Percentiles rank a stretch among this genome's conserved stretches.
Conservation (phyloP, 1,140 invertebrate genomes). For the Antheraea pernyi region DNA sequence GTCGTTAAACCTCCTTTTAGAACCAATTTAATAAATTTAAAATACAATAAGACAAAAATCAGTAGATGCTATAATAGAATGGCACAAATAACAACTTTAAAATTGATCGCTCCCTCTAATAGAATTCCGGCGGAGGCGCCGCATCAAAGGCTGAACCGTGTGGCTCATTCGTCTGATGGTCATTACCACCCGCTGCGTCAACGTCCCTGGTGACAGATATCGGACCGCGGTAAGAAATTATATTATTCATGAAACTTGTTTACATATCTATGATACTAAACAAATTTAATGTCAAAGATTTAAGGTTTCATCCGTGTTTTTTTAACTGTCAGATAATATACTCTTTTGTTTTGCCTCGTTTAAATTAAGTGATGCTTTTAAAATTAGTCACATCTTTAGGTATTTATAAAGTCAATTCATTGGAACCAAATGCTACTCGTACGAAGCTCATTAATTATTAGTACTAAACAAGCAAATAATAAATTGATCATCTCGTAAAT, state of each 20-base stretch:
- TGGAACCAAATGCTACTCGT: too few species aligned
- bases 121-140: slow-evolving; percentile 7
- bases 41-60: background rate
- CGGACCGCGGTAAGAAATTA: background rate
- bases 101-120: slow-evolving; percentile 6
- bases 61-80: background rate
- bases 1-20: background rate
- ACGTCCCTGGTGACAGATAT: slow-evolving; percentile 24
- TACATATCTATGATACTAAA: background rate
- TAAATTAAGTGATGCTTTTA: too few species aligned
- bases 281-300: too few species aligned
- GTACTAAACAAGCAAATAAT: too few species aligned
- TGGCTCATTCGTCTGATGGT: slow-evolving; percentile 8
- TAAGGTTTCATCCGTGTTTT: too few species aligned
- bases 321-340: too few species aligned
- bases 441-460: too few species aligned
- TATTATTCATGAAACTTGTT: slow-evolving; percentile 1
- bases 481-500: too few species aligned
- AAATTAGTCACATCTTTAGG: too few species aligned
- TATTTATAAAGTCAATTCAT: too few species aligned
- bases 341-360: too few species aligned
- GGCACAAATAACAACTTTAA: slow-evolving; percentile 1
- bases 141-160: slow-evolving; percentile 12
- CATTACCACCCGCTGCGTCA: slow-evolving; percentile 23
- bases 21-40: background rate